Evolutionary conservation across 2,113 vertebrate genomes (phyloP).

Genomic region (Forbesichthys agassizii): DNA sequence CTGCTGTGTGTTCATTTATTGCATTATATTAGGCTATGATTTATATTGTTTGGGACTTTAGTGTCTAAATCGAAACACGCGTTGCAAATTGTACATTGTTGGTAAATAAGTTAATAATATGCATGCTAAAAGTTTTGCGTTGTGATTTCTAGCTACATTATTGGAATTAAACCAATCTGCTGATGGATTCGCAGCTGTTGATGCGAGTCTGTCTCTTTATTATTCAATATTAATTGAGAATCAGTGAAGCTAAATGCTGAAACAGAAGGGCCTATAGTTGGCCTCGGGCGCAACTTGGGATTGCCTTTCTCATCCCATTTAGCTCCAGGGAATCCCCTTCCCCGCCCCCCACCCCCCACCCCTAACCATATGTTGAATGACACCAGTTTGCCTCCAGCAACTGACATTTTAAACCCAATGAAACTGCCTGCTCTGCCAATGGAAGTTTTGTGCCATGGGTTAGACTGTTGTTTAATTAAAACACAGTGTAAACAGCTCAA

Average conservation of each 20-base stretch:
- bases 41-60: not conserved
- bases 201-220: conserved; percentile 45
- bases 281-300: conserved; percentile 67
- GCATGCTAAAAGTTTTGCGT: not conserved
- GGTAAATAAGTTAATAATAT: not conserved
- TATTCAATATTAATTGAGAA: conserved; percentile 81
- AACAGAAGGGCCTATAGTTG: conserved; percentile 68
- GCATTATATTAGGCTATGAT: not conserved
- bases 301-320: conserved; percentile 63
- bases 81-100: not conserved
- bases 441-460: conserved; percentile 51
- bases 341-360: conserved; percentile 13
- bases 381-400: conserved; percentile 44
- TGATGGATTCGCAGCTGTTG: conserved; percentile 6
- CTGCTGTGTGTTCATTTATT: not conserved
- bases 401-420: conserved; percentile 65
- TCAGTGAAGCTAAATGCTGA: conserved; percentile 76
- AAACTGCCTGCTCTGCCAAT: conserved; percentile 34
- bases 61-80: not conserved
- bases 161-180: too few relatives aligned
- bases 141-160: not conserved
- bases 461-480: conserved; percentile 48
- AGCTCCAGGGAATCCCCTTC: conserved; percentile 54
- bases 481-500: conserved; percentile 13
- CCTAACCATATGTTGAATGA: conserved; percentile 48